phyloP scores from a whole-genome alignment of 1,140 invertebrate species.

The Drosophila sechellia region DNA sequence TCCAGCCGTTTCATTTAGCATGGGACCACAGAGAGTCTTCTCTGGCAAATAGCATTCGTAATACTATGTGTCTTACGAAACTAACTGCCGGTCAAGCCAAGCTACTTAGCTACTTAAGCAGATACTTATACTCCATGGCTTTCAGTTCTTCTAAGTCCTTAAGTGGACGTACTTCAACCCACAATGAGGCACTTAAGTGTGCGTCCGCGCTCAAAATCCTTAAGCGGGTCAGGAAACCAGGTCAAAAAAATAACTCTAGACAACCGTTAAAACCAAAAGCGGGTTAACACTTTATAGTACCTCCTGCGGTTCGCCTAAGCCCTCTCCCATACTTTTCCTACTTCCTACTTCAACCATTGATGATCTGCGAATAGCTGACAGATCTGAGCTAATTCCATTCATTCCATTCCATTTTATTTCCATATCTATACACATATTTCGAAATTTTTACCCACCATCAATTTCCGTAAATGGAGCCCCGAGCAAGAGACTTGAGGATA shows the following conservation, averaged over 20 bases:
- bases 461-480: slow-evolving; percentile 7
- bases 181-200: slow-evolving; percentile 71
- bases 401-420: not conserved
- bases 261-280: slow-evolving; percentile 1
- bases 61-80: slow-evolving; percentile 11
- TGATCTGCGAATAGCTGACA: slow-evolving; percentile 31
- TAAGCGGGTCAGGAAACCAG: slow-evolving; percentile 29
- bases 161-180: slow-evolving; percentile 63
- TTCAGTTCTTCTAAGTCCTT: slow-evolving; percentile 7
- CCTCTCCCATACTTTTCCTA: slow-evolving; percentile 1
- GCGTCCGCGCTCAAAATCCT: slow-evolving; percentile 55
- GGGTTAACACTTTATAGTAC: slow-evolving; percentile 65
- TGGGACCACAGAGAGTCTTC: slow-evolving; percentile 19
- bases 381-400: slow-evolving; percentile 57
- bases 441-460: no score
- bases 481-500: slow-evolving; percentile 45
- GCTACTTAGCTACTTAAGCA: slow-evolving; percentile 26
- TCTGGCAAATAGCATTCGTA: slow-evolving; percentile 2
- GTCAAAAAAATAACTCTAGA: slow-evolving; percentile 18
- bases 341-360: slow-evolving; percentile 9
- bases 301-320: slow-evolving; percentile 60
- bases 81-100: slow-evolving; percentile 44
- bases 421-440: no score
- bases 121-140: not conserved
- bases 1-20: slow-evolving; percentile 37